Conservation (phyloP, 2,888 invertebrate species). For the Hyposoter didymator region DNA sequence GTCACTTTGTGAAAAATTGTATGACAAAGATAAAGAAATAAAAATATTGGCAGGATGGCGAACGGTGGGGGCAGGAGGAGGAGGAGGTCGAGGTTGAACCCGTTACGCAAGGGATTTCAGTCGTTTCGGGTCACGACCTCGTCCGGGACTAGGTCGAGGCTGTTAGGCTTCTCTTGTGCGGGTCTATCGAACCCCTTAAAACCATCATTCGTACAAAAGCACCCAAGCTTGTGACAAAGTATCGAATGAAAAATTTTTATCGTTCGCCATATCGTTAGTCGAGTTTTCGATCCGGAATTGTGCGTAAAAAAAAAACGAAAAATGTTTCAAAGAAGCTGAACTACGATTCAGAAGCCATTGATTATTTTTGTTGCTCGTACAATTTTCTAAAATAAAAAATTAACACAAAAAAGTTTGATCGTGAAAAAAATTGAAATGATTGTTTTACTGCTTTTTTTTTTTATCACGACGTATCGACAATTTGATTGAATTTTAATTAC, state of each 20-base stretch:
- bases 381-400: background rate
- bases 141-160: conserved; percentile 79
- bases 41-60: conserved; percentile 21
- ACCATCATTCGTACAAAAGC: conserved; percentile 39
- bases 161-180: conserved; percentile 63
- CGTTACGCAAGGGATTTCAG: conserved; percentile 56
- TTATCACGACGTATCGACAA: background rate
- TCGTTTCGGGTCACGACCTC: conserved; percentile 76
- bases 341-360: background rate
- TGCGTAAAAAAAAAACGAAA: no score
- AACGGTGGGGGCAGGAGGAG: conserved; percentile 38
- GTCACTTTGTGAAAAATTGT: conserved; percentile 52
- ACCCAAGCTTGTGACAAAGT: background rate
- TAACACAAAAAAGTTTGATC: background rate
- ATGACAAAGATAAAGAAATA: background rate
- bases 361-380: background rate
- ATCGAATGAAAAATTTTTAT: background rate
- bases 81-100: conserved; percentile 69
- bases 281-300: background rate
- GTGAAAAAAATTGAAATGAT: no score
- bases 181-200: conserved; percentile 56
- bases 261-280: background rate
- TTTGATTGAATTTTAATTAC: background rate
- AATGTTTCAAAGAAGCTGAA: background rate
- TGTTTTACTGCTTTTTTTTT: background rate